Evolutionary conservation across 2,113 vertebrate species (phyloP).

Genomic region (Ophiodon elongatus): DNA sequence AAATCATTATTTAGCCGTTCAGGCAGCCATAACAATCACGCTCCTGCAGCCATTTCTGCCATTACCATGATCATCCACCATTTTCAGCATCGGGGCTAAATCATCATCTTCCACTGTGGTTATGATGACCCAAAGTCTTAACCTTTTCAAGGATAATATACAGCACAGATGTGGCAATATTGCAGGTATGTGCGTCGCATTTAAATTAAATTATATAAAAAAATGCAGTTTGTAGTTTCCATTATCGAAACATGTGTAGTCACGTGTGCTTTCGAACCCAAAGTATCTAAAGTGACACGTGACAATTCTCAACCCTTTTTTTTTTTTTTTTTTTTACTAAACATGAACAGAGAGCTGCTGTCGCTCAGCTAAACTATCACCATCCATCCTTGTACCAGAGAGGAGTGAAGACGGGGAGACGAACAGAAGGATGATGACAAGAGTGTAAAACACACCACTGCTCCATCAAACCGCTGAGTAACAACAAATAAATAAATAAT

Average conservation of each 20-base stretch:
- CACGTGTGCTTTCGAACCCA: not conserved
- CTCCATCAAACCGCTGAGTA: slow-evolving; percentile 48
- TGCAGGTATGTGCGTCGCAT: not conserved
- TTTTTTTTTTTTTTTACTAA: slow-evolving; percentile 14
- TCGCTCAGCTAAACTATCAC: slow-evolving; percentile 31
- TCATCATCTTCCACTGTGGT: slow-evolving; percentile 8
- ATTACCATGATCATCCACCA: slow-evolving; percentile 55
- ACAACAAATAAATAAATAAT: not conserved
- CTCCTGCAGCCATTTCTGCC: slow-evolving; percentile 34
- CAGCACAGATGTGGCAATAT: not conserved
- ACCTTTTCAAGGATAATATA: not conserved
- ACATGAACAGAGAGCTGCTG: slow-evolving; percentile 4
- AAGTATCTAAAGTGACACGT: not conserved
- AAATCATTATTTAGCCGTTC: slow-evolving; percentile 51
- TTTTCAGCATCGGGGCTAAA: slow-evolving; percentile 13
- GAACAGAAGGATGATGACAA: slow-evolving; percentile 63
- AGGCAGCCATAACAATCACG: slow-evolving; percentile 37
- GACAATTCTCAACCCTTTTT: slow-evolving; percentile 2
- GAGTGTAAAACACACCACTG: slow-evolving; percentile 50
- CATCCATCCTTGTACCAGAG: slow-evolving; percentile 41
- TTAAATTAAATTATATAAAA: slow-evolving; percentile 1
- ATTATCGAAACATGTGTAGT: not conserved
- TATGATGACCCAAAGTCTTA: not conserved
- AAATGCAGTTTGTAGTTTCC: not conserved
- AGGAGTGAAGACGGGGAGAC: slow-evolving; percentile 12